Evolutionary conservation across 2,797 vertebrate species (phyloP), one percentile per base, ranked within the genome.

Genomic region (Cuniculus paca): DNA sequence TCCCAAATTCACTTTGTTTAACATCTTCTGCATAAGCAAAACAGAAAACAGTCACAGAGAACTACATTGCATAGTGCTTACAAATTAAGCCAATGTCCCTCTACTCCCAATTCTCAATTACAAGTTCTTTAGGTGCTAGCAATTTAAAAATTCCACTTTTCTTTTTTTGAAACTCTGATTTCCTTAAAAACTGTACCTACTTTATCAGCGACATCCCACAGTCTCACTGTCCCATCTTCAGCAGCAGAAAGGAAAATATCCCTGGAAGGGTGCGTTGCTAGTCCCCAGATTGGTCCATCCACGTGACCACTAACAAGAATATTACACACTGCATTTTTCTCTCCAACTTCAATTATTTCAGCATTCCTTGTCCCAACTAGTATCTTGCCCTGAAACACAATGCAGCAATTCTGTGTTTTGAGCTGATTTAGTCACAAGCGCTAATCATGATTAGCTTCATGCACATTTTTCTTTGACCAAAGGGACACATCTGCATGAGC

Each of bases 301-400:
- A 99, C 99, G 95, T 99, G 99, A 65, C 99, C 99, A 45, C 99
- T 99, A 95, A 99, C 99, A 96, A 99, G 97, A 97, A 99, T 99
- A 97, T 99, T 99, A 98, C 99, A 99, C 0, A 99, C 99, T 92
- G 99, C 99, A 9, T 99, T 99, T 98, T 99, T 99, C 98, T 99
- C 99, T 93, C 99, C 99, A 79, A 99, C 99, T 98, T 99, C 99
- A 14, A 99, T 99, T 94, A 99, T 99, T 98, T 99, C 99, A 0
- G 99, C 99, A 79, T 99, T 99, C 88, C 99, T 99, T 91, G 99
- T 99, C 61, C 99, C 99, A 96, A 99, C 99, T 0, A 99, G 98
- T 98, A 99, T 99, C 98, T 99, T 99, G 91, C 99, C 99, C 99
- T 99, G 95, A 96, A 97, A 94, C 31, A 98, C 90, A 19, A 87